Evolutionary conservation across 2,113 vertebrate species (phyloP).

Genomic region (Harpagus bidentatus): DNA sequence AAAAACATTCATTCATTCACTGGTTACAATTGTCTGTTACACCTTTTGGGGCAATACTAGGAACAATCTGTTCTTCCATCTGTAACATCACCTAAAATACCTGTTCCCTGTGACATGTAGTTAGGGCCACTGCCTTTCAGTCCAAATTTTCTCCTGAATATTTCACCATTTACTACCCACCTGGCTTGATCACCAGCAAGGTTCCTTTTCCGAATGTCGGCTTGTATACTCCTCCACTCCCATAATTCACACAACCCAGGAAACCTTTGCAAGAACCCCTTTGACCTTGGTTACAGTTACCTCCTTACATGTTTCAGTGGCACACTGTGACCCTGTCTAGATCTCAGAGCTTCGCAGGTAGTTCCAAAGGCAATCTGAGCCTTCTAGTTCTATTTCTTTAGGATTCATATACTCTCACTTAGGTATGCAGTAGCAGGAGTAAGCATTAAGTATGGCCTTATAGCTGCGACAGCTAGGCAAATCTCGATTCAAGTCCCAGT

Average conservation of each 20-base stretch:
- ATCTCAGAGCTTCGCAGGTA: neutral
- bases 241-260: constrained; percentile 4
- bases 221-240: neutral
- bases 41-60: neutral
- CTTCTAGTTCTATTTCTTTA: neutral
- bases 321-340: neutral
- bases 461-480: rapidly evolving
- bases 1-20: neutral
- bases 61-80: neutral
- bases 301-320: neutral
- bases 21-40: neutral
- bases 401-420: neutral
- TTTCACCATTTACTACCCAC: neutral
- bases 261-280: neutral
- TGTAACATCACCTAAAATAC: neutral
- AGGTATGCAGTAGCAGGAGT: neutral
- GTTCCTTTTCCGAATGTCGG: constrained; percentile 9
- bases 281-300: neutral
- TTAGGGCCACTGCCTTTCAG: neutral
- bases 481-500: neutral
- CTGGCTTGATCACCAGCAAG: neutral
- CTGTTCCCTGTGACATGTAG: neutral
- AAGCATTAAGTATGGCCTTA: neutral
- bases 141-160: neutral
- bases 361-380: neutral